Evolutionary conservation across 37 sponge, comb jelly and placozoan genomes (phyloP), one percentile per base, ranked within the genome.

Genomic region (Ephydatia muelleri): DNA sequence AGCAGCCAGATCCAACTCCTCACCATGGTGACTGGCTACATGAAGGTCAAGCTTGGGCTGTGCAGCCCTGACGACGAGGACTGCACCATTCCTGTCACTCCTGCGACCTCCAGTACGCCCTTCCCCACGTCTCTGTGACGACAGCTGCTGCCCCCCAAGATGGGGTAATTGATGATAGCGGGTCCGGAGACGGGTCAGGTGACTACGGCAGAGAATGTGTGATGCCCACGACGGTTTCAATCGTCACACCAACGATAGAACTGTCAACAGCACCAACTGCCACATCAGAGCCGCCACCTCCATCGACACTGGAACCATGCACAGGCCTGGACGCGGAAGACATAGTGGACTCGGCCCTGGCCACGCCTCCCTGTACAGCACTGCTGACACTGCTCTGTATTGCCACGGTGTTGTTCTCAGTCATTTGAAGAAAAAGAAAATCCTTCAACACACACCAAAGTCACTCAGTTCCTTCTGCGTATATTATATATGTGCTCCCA

Each of bases 31-130:
- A 84, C 84, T 13, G 11, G 3, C 19, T 75, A 84, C 67, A 19
- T 84, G 76, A 75, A 75, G 39, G 36, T 22, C 35, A 40, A 68
- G n/a, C 25, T 30, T 19, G 57, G 28, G 21, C 57, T 27, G 49
- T 84, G 84, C 37, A 27, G 16, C n/a, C 9, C 37, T 2, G 84
- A 84, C 22, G 84, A 84, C 68, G 84, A 84, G 35, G 84, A 84
- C 84, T 75, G 76, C 67, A 31, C 0, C 31, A 27, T 21, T 19
- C 57, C 57, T 11, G 16, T 21, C 57, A 57, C 57, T 57, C 57
- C 6, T 57, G 57, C 16, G 57, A 57, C 57, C 57, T 57, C 19
- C 57, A 16, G 57, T 57, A 57, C 16, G 57, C 57, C 19, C 19
- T 57, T 1, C 57, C 57, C 47, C 6, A 11, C 47, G 8, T 43